Evolutionary conservation across 2,113 vertebrate species (phyloP), one percentile per base, ranked within the genome.

Genomic region (Turdus rufiventris): DNA sequence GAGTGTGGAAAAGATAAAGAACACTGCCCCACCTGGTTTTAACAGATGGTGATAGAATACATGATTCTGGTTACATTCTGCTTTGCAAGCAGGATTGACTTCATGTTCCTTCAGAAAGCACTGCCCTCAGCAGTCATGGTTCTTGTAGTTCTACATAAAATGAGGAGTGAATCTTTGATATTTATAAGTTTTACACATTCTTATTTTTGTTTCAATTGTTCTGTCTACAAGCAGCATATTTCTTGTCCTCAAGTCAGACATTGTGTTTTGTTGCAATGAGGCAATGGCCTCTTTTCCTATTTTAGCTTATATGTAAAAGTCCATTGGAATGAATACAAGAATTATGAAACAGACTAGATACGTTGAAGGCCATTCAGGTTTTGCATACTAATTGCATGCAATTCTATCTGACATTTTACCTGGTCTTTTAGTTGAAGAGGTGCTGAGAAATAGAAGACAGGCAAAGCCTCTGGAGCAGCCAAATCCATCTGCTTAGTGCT

Each of bases 61-160:
- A 26, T 50, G 14, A 24, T 50, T 50, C 9, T 50, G 48, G 14
- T 26, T 26, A 26, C 24, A 50, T 50, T 25, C 48, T 50, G 48
- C 48, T 26, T 50, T 50, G 24, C 48, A 50, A 50, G 48, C 48
- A 50, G 48, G 21, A 40, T n/a, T 20, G 36, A 20, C 2, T 14
- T 0, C 0, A 8, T 10, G 6, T 13, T 20, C 36, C 6, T 62
- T 45, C 60, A 74, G 31, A 23, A 48, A 53, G 14, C 14, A n/a
- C 12, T 54, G 58, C 14, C 7, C 14, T 50, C 38, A 50, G 76
- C 31, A 3, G 6, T 11, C 38, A 43, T 6, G 4, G 6, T 60
- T 6, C 10, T 45, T 43, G 3, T 8, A 11, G 18, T 12, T 87
- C 10, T 43, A 1, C 0, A 0, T 34, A 38, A 89, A 78, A 63